Base-by-base conservation (phyloP, 2,888 invertebrate species). In the Drosophila cyrtoloma region DNA sequence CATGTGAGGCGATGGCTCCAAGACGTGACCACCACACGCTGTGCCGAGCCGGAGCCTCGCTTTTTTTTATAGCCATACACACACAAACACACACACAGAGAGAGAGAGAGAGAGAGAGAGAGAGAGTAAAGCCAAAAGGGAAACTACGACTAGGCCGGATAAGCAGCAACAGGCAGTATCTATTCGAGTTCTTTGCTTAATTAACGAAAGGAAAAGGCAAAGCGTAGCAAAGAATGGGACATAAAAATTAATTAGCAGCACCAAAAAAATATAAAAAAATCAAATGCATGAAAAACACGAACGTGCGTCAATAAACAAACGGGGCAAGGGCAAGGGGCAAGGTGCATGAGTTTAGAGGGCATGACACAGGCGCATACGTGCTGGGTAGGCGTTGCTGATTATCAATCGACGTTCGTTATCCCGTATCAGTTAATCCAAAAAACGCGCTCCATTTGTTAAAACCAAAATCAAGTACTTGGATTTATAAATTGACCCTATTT, bases 101-200 rank as follows among this genome's bases (percentile, higher is more conserved):
- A 30, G 30, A 16, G 33, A 42, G 6, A 39, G 6, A 58, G 22
- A 32, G 32, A 16, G n/a, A 30, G 30, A 58, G 22, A 14, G 32
- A 16, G 28, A 32, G 30, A 16, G 35, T 33, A 9, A 55, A 28
- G 28, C 50, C 59, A 47, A 30, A 35, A 57, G 58, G 56, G 57
- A 47, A 39, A 58, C 67, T 56, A 32, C 28, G 67, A 26, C 80
- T 77, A 77, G 72, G 61, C 69, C 75, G 76, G 76, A 72, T 72
- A 75, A 68, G 64, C 75, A 55, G 70, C 67, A 68, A 58, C 64
- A 75, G 68, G 63, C 57, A 68, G 70, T 73, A 72, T 78, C 78
- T 80, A 79, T 85, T 83, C 77, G 72, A 84, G 89, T 84, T 86
- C 87, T 85, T 82, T 87, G 79, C 86, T 84, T 86, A 86, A 86